Evolutionary conservation across 1,140 invertebrate species (phyloP), one percentile per base, ranked within the genome.

Genomic region (Drosophila rhopaloa): DNA sequence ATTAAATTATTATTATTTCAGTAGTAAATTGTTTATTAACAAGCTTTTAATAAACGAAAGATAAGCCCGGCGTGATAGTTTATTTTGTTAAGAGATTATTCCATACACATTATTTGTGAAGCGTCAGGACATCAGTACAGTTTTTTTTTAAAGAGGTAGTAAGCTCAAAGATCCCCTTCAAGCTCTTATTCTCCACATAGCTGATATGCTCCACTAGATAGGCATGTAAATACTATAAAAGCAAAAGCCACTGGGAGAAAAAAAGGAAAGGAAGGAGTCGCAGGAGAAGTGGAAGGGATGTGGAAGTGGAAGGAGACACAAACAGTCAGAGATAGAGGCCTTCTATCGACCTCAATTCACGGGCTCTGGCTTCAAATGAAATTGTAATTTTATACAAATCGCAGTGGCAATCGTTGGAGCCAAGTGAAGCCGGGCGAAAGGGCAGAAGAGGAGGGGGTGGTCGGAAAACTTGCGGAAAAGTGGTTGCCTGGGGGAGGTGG

Each of bases 311-410:
- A 8, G 13, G 16, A 9, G 48, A 38, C 2, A 19, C 9, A n/a
- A 3, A 19, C 19, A 53, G 60, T n/a, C 27, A 27, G 29, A 63
- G 29, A 66, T 14, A 44, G 54, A 48, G 29, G 19, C 38, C 63
- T 60, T 44, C 71, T 50, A 59, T 77, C 72, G 73, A 77, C 79
- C 79, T 74, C 73, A 66, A 81, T 81, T 81, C 78, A 47, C 40
- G 35, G 47, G 54, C 61, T 55, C 76, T 27, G 67, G 47, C 70
- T 61, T 61, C 38, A 68, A 82, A 74, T 81, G 79, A 67, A 81
- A 77, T 78, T 78, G 68, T 78, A 77, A 82, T 82, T 82, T 82
- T 74, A 82, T 82, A 82, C 79, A 79, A 76, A 79, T 79, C 66
- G 65, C 54, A 54, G 59, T 59, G 50, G 59, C 76, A 81, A 71